These are phyloP conservation scores for Psilopsiagon aurifrons DNA, from an alignment of 2,113 vertebrate species.

Conservation along the genomic window DNA sequence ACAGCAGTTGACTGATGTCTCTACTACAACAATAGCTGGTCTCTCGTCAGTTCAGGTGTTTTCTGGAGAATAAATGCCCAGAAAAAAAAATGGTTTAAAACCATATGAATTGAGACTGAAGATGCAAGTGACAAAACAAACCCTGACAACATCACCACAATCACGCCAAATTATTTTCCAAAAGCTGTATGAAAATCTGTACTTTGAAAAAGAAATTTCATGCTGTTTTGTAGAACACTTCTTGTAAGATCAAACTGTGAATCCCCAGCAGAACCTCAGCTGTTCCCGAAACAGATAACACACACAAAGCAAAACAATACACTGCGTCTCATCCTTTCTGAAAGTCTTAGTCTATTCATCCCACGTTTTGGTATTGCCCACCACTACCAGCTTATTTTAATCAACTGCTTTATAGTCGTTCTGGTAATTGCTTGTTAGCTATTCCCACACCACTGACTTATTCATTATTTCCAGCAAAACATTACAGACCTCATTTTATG, in stretches of 20 bases:
- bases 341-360: constrained; percentile 49
- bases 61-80: not conserved
- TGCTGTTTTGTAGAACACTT: not conserved
- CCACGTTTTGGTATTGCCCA: constrained; percentile 46
- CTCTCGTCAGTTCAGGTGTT: not conserved
- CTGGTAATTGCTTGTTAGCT: constrained; percentile 47
- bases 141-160: not conserved
- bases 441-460: constrained; percentile 21
- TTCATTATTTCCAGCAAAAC: constrained; percentile 43
- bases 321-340: constrained; percentile 37
- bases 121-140: constrained; percentile 9
- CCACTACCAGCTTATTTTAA: constrained; percentile 57
- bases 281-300: constrained; percentile 61
- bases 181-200: not conserved
- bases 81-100: not conserved
- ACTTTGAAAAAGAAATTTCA: not conserved
- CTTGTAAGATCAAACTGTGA: constrained; percentile 24
- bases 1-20: not conserved
- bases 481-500: not conserved
- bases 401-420: constrained; percentile 49
- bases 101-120: not conserved
- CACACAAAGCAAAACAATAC: constrained; percentile 38
- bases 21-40: not conserved
- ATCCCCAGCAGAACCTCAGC: constrained; percentile 45
- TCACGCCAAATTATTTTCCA: not conserved